phyloP scores from a whole-genome alignment of 2,797 vertebrate species.

The Okamejei kenojei region DNA sequence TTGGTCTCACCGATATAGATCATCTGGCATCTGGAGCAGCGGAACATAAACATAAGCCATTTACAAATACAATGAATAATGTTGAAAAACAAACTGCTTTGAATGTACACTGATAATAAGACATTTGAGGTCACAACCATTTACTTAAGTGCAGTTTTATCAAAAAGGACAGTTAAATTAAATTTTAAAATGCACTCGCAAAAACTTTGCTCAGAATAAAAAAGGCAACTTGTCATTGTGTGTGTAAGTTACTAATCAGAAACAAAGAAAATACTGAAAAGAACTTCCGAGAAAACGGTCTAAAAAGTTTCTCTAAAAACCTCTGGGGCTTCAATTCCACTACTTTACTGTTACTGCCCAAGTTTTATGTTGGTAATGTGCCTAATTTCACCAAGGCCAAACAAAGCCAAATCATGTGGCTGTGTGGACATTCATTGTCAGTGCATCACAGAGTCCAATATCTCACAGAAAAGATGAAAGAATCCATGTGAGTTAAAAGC shows the following conservation, averaged over 20 bases:
- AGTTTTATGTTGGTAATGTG: neutral
- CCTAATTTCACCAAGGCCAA: neutral
- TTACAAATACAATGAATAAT: conserved; percentile 19
- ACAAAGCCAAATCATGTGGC: neutral
- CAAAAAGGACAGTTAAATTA: neutral
- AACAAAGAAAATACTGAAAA: neutral
- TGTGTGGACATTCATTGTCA: neutral
- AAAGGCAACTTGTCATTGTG: neutral
- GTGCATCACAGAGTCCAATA: neutral
- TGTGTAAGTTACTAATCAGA: conserved; percentile 16
- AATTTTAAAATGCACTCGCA: neutral
- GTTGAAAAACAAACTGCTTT: neutral
- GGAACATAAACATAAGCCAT: conserved; percentile 16
- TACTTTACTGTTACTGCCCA: neutral
- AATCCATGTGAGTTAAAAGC: neutral
- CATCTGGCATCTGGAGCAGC: too few species aligned
- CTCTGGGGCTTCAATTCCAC: too few species aligned
- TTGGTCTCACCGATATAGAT: too few species aligned
- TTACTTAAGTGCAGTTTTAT: neutral
- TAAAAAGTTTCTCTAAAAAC: neutral
- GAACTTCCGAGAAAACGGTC: neutral
- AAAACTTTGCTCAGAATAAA: neutral
- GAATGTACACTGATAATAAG: neutral
- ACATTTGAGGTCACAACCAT: neutral
- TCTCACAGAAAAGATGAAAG: neutral